Percentiles rank a stretch among this genome's conserved stretches.
These are phyloP conservation scores for Tangara arthus DNA, from an alignment of 2,797 vertebrate genomes.

Conservation along the genomic window DNA sequence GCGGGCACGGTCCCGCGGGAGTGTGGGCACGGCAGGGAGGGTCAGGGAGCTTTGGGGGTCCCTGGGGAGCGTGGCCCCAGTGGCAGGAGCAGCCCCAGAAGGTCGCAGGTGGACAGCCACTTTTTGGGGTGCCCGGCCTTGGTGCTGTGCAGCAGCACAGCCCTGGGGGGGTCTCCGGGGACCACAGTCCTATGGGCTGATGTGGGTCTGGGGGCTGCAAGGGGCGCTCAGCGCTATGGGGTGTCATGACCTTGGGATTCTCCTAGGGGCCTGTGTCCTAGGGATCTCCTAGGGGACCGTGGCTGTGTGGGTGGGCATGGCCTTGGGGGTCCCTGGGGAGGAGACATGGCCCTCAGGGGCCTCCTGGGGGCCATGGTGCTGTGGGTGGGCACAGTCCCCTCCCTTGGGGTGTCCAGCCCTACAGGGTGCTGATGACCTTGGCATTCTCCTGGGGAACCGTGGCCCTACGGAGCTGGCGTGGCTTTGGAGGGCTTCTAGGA, in stretches of 20 bases:
- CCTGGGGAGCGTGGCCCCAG: not conserved
- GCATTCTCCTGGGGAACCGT: not conserved
- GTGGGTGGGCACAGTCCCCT: not conserved
- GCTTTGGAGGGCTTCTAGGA: not conserved
- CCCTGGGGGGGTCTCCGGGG: too few species aligned
- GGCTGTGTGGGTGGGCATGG: not conserved
- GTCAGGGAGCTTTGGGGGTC: not conserved
- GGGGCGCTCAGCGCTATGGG: not conserved
- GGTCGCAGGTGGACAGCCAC: rapidly evolving
- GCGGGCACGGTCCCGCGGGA: rapidly evolving
- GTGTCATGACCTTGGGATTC: not conserved
- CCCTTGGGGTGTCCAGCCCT: too few species aligned
- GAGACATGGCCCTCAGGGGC: too few species aligned
- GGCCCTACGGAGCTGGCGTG: not conserved
- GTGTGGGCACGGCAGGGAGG: rapidly evolving
- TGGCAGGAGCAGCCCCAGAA: not conserved
- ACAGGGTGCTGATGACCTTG: not conserved
- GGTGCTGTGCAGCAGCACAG: not conserved
- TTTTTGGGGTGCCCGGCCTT: not conserved
- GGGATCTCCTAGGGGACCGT: not conserved
- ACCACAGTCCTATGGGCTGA: rapidly evolving
- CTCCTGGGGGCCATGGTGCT: too few species aligned
- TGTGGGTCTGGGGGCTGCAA: not conserved
- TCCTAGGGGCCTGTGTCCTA: not conserved
- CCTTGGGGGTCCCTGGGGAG: not conserved